These are phyloP conservation scores for Adrianichthys oophorus DNA, from an alignment of 2,797 vertebrate genomes.

Conservation along the genomic window DNA sequence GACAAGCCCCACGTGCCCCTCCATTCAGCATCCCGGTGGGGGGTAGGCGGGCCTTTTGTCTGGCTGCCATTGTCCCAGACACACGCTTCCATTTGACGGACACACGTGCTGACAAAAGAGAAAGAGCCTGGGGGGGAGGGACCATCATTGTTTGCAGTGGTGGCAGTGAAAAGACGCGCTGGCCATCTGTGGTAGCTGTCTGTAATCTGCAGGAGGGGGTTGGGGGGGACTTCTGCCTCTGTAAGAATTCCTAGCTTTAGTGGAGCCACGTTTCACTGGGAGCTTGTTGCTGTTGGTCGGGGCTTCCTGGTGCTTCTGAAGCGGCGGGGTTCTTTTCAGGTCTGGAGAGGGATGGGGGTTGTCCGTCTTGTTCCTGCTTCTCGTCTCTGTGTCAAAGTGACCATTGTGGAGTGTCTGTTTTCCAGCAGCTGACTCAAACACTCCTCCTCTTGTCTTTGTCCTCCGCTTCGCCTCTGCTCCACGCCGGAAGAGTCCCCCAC, in stretches of 20 bases:
- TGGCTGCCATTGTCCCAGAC: constrained; percentile 75
- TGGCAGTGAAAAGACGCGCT: constrained; percentile 75
- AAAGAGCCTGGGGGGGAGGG: constrained; percentile 54
- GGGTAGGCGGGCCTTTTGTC: constrained; percentile 73
- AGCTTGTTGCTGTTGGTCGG: constrained; percentile 50
- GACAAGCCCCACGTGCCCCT: constrained; percentile 80
- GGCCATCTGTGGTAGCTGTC: constrained; percentile 82
- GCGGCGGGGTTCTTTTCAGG: constrained; percentile 13
- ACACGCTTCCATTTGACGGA: constrained; percentile 80
- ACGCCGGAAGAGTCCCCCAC: not conserved
- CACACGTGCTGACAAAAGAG: constrained; percentile 78
- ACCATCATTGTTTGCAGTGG: constrained; percentile 72
- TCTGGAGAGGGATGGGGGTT: constrained; percentile 8
- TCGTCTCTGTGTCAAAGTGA: constrained; percentile 42
- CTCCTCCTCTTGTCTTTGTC: constrained; percentile 38
- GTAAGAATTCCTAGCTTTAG: constrained; percentile 63
- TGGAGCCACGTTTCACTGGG: constrained; percentile 60
- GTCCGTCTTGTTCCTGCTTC: constrained; percentile 12
- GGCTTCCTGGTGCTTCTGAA: constrained; percentile 29
- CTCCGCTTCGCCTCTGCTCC: constrained; percentile 13
- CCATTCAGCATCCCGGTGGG: constrained; percentile 70
- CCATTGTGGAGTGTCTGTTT: constrained; percentile 60
- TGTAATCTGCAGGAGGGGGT: constrained; percentile 66
- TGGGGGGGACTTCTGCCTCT: constrained; percentile 34
- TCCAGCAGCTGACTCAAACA: constrained; percentile 66